Conservation (phyloP, 1,140 invertebrate species). For the Scaptomyza hsui region DNA sequence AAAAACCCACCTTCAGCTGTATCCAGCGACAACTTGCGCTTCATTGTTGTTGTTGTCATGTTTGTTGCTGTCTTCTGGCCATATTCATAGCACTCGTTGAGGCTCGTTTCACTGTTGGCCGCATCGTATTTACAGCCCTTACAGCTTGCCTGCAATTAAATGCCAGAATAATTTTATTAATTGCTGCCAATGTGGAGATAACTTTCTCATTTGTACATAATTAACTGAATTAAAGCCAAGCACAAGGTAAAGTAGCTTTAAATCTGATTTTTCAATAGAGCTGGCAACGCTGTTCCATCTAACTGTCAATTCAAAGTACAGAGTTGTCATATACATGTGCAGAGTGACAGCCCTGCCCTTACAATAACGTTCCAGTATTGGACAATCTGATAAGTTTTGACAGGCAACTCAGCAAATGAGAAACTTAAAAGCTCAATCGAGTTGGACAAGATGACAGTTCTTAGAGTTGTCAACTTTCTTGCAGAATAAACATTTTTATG, state of each 20-base stretch:
- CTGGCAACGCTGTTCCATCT: too few relatives aligned
- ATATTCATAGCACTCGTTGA: conserved; percentile 72
- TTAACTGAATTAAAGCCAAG: not conserved
- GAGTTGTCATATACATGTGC: too few relatives aligned
- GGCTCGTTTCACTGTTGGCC: conserved; percentile 67
- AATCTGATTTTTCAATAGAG: too few relatives aligned
- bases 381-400: too few relatives aligned
- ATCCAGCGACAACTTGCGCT: conserved; percentile 56
- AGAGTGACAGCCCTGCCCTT: too few relatives aligned
- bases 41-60: conserved; percentile 41
- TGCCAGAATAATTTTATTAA: conserved; percentile 3
- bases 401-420: too few relatives aligned
- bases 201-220: conserved; percentile 3
- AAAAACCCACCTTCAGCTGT: conserved; percentile 62
- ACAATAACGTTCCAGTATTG: too few relatives aligned
- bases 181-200: not conserved
- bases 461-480: conserved; percentile 2
- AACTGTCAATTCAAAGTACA: too few relatives aligned
- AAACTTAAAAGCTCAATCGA: too few relatives aligned
- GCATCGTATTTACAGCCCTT: conserved; percentile 79
- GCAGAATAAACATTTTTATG: not conserved
- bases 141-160: conserved; percentile 59
- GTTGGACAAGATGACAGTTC: not conserved
- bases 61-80: conserved; percentile 34
- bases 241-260: not conserved